Conservation (phyloP, 2,888 invertebrate genomes). For the Stratiomys singularior region DNA sequence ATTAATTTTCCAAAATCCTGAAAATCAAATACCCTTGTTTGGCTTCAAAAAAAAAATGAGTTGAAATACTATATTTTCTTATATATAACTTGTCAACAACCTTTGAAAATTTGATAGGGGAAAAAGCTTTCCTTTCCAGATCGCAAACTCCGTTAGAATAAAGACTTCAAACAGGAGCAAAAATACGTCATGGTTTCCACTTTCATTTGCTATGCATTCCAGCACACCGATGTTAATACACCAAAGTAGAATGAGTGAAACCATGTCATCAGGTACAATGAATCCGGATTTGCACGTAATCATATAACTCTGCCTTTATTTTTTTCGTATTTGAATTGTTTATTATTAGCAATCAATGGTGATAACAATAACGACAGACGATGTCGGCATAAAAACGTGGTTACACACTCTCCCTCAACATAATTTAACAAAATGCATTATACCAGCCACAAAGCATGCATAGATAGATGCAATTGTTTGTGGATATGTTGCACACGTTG, state of each 20-base stretch:
- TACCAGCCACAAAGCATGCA: not conserved
- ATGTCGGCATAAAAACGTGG: constrained; percentile 25
- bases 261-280: constrained; percentile 33
- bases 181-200: no score
- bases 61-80: no score
- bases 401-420: constrained; percentile 21
- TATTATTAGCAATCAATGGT: constrained; percentile 22
- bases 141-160: no score
- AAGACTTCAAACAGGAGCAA: no score
- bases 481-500: no score
- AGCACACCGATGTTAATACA: not conserved
- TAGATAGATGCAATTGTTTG: not conserved
- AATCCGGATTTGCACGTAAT: constrained; percentile 37
- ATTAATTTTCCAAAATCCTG: no score
- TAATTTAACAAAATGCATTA: not conserved
- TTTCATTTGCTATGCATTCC: not conserved
- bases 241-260: not conserved
- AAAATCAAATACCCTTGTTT: no score
- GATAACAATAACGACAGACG: constrained; percentile 20
- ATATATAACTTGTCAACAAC: no score
- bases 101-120: no score
- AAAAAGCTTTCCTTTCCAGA: no score
- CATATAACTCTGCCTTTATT: no score
- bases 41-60: no score
- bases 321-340: not conserved